Base-by-base conservation (phyloP, 2,797 vertebrate species). In the Falco berigora region DNA sequence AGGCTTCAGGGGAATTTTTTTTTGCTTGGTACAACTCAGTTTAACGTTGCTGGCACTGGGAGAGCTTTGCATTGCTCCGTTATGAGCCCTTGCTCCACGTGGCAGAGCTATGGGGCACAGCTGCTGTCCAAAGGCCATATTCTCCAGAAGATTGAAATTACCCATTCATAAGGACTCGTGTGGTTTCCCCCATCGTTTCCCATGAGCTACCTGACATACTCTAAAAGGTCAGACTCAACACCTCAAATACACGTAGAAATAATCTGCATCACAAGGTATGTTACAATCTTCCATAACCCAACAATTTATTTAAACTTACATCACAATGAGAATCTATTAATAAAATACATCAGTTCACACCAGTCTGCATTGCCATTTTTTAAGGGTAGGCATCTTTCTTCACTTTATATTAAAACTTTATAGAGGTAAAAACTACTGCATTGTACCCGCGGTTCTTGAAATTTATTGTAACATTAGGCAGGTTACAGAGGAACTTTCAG, bases 241-340 rank as follows among this genome's bases (percentile, higher is more conserved):
- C 38, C 36, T 64, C 62, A n/a, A 22, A 46, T 12, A 67, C 32
- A 62, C 22, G 7, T 4, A 78, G 46, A 90, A 95, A 96, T 73
- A 77, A 96, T 34, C 58, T 50, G 30, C 63, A 38, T 56, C 85
- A 94, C 94, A 79, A 77, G 42, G 66, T 52, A 38, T 47, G 36
- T 89, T 86, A 97, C 93, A 92, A 53, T 93, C 81, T 91, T 97
- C 96, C 91, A 96, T 96, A 97, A 97, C 97, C 94, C 97, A 97
- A 97, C 91, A 92, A 77, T 98, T 98, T 97, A 98, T 98, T 98
- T 97, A 95, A 97, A 98, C 97, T 96, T 97, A 97, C 94, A 98
- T 95, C 97, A 97, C 96, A 97, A 97, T 67, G 97, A 94, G 88
- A 97, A 97, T 97, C 92, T 95, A 87, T 97, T 96, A 97, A 96